Base-by-base conservation (phyloP, 2,113 vertebrate genomes). In the Otis tarda region DNA sequence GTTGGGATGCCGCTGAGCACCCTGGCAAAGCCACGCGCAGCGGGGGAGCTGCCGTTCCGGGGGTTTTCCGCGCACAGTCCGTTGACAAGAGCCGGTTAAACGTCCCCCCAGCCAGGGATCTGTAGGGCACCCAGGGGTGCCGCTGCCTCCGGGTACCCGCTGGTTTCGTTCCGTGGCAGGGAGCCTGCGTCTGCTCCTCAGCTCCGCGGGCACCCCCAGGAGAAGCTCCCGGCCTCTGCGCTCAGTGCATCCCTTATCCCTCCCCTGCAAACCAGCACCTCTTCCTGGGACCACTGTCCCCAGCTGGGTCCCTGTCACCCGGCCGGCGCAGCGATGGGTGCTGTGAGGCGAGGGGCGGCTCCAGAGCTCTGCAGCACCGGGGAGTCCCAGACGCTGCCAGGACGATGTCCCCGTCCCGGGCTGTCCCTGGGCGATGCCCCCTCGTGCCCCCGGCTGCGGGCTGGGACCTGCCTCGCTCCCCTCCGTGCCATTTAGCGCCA, bases 51-150 rank as follows among this genome's bases (percentile, higher is more conserved):
- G 2, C 71, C 2, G 0, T 12, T 55, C 33, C 0, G 9, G 61
- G 23, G 83, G n/a, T 8, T 89, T 47, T 53, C 15, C 7, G 0
- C 14, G n/a, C 41, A 11, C 35, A 9, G 4, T 37, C 69, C 41
- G 0, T 18, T 10, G 20, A 9, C 4, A 57, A 45, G 63, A n/a
- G 8, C 47, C 3, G 0, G 19, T 35, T 70, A 3, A 52, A 35
- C 31, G 23, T 57, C 90, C 90, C 59, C 1, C 27, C 59, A 14
- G 85, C 2, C 0, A 10, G 5, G 67, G 30, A 5, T 75, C 43
- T 92, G 73, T 92, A 63, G 95, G 91, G 93, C 94, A 81, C 14
- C 76, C 93, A 67, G 93, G 89, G 71, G 91, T 75, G 86, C 60
- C 55, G 83, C 89, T 56, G 91, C 91, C 93, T 87, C 76, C 93